Base-by-base conservation (phyloP, 2,797 vertebrate species). In the Periophthalmus magnuspinnatus region DNA sequence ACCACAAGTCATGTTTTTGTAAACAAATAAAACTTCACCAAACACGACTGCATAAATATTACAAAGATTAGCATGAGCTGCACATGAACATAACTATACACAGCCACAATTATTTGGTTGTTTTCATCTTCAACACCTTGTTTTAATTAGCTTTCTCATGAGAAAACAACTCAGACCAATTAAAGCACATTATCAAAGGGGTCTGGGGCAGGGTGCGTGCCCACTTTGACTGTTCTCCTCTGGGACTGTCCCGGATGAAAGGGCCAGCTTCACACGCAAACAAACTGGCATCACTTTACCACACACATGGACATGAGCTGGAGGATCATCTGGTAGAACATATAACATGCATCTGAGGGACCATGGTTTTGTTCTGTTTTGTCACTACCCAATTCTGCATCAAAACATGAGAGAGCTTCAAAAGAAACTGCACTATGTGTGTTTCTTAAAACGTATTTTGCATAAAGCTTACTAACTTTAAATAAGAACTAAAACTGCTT, bases 111-210 rank as follows among this genome's bases (percentile, higher is more conserved):
- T 82, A 86, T 87, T 85, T 90, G 86, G 82, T 81, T 89, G 81
- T 84, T 87, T 89, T 83, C 82, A 80, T 81, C 86, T 77, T 83
- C 84, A 86, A 91, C 90, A 90, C 86, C 84, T 92, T 89, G 84
- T 87, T 91, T 93, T 93, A 93, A 94, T 94, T 93, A 93, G 89
- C 89, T 81, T 81, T 81, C 91, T 92, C 91, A 58, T 76, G 91
- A 91, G 93, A 92, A 81, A 68, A 77, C 71, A 58, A 86, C 84
- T 90, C 86, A 81, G 85, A 90, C 91, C 92, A 92, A 91, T 94
- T 93, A 93, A 81, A 69, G 74, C 74, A 86, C 80, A 85, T 91
- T 92, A 92, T 92, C 92, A 94, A 94, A 93, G 92, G 72, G 86
- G 82, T 87, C 84, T 86, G 71, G 84, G 82, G 86, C 56, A 81